These are phyloP conservation scores for Accipiter virgatus DNA, from an alignment of 2,113 vertebrate species.

Conservation along the genomic window DNA sequence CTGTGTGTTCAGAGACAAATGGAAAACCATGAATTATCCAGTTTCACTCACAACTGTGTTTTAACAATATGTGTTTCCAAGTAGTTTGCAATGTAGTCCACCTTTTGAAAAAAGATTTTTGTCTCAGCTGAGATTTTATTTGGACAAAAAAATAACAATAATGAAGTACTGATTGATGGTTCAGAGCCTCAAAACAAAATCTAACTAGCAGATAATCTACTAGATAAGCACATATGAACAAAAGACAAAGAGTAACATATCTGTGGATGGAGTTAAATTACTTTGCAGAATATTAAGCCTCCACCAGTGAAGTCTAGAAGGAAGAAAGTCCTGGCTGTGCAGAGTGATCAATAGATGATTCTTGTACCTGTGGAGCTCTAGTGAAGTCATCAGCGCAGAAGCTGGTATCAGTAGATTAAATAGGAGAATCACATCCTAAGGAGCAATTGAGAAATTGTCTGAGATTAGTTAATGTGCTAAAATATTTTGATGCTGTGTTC, in stretches of 20 bases:
- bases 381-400: neutral
- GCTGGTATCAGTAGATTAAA: neutral
- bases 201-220: neutral
- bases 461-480: neutral
- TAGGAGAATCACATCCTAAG: neutral
- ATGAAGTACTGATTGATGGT: neutral
- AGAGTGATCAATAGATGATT: neutral
- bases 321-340: neutral
- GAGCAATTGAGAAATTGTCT: neutral
- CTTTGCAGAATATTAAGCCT: neutral
- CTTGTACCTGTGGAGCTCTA: neutral
- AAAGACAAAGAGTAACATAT: neutral
- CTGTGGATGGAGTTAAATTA: neutral
- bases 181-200: neutral
- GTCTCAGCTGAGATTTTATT: neutral
- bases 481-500: constrained; percentile 12
- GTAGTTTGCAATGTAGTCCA: neutral
- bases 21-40: neutral
- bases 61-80: neutral
- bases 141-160: neutral
- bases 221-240: neutral
- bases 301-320: neutral
- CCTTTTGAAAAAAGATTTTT: neutral
- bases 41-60: neutral
- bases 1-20: neutral